Evolutionary conservation across 2,888 invertebrate species (phyloP), one percentile per base, ranked within the genome.

Genomic region (Liodrosophila aerea): DNA sequence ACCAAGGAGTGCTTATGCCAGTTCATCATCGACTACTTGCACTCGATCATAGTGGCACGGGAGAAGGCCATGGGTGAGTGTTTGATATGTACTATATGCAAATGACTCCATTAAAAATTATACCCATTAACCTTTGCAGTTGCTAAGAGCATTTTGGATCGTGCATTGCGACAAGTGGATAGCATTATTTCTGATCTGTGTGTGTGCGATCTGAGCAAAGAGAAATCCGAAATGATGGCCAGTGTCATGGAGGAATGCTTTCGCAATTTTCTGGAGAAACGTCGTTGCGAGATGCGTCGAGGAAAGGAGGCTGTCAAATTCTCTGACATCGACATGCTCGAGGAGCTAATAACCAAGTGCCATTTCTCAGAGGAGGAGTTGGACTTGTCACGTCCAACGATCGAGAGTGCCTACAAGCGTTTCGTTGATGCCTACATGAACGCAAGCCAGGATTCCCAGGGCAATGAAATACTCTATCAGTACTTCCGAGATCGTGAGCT

Each of bases 21-120:
- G 47, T 95, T 94, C 83, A 93, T 95, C 57, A 92, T 94, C 0
- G 92, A 94, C 82, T 95, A 95, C 86, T 88, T 94, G 30, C 92
- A 93, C 64, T 92, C 92, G 0, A 86, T 95, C 75, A 88, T 94
- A 57, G 91, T 93, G 9, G 92, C 93, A 0, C 91, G 95, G 22
- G 94, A 94, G 33, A 88, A 88, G 68, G 83, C 87, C 0, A 53
- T 73, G 76, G 81, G 90, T 90, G 47, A 63, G 53, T 0, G n/a
- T n/a, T n/a, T n/a, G n/a, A n/a, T 9, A 2, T 12, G 13, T 4
- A 2, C 1, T 7, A 15, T 9, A 2, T 3, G 4, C 9, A 5
- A n/a, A 7, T 7, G 29, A 7, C 1, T 29, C n/a, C 5, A n/a
- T 7, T 7, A 1, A 0, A 13, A 8, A 4, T 9, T n/a, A 15